These are phyloP conservation scores for Pogonomyrmex barbatus DNA, from an alignment of 1,140 invertebrate species.

Conservation along the genomic window DNA sequence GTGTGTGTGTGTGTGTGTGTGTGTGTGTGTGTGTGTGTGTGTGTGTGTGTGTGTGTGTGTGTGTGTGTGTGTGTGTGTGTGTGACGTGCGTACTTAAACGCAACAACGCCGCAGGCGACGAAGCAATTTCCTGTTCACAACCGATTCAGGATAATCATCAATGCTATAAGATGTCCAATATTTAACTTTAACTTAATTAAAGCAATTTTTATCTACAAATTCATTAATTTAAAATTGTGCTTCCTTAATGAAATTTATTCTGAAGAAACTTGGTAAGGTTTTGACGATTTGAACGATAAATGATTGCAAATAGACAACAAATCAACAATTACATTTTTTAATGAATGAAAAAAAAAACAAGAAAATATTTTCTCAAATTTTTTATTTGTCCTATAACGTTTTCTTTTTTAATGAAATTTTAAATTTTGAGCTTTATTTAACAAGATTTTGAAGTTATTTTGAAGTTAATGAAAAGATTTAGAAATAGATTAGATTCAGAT, in stretches of 20 bases:
- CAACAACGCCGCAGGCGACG: conserved; percentile 28
- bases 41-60: conserved; percentile 30
- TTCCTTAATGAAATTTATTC: not conserved
- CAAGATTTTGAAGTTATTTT: conserved; percentile 14
- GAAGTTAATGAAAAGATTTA: too few relatives aligned
- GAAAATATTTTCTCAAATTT: not conserved
- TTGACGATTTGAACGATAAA: not conserved
- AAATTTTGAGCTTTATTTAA: not conserved
- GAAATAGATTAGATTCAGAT: not conserved
- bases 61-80: conserved; percentile 25
- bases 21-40: conserved; percentile 20
- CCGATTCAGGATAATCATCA: conserved; percentile 44
- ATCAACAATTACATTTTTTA: not conserved
- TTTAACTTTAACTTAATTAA: not conserved
- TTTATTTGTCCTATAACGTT: not conserved
- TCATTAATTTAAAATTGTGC: not conserved
- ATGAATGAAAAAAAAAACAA: not conserved
- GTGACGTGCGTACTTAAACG: conserved; percentile 45
- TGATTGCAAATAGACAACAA: not conserved
- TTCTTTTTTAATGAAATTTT: not conserved
- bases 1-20: conserved; percentile 24
- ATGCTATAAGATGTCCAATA: not conserved
- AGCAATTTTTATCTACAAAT: not conserved
- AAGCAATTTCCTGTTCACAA: conserved; percentile 63
- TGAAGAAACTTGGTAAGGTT: not conserved